A percentile compares a stretch with the other conserved stretches of the same genome.
Evolutionary conservation across 1,140 invertebrate genomes (phyloP).

Genomic region (Aphelenchoides avenae): DNA sequence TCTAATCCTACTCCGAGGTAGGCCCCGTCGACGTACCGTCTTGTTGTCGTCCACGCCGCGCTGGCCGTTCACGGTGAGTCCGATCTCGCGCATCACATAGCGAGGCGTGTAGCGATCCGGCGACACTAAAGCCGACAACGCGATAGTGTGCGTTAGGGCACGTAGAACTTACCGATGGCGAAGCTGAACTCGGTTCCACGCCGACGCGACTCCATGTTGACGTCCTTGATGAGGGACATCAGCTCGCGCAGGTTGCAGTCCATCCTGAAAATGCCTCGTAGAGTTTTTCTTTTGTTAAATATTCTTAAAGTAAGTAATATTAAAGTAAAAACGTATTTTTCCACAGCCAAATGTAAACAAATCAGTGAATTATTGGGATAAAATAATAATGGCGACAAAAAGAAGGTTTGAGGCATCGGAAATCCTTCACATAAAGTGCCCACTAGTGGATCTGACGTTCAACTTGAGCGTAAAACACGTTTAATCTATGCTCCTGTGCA

Average conservation of each 20-base stretch:
- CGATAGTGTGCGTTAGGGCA: not conserved
- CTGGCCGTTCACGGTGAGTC: constrained; percentile 83
- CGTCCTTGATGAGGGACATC: constrained; percentile 89
- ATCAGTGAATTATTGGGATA: too few relatives aligned
- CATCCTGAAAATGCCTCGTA: constrained; percentile 68
- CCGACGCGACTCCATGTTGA: constrained; percentile 86
- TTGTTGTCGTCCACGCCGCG: constrained; percentile 70
- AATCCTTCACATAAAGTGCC: too few relatives aligned
- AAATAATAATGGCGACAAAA: too few relatives aligned
- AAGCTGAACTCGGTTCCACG: constrained; percentile 98
- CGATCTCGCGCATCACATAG: constrained; percentile 87
- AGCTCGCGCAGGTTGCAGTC: constrained; percentile 94
- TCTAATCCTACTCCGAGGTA: too few relatives aligned
- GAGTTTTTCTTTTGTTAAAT: constrained; percentile 17
- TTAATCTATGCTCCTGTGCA: too few relatives aligned
- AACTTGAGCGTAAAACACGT: too few relatives aligned
- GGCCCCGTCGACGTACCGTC: constrained; percentile 60
- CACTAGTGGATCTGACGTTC: too few relatives aligned
- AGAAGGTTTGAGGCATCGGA: too few relatives aligned
- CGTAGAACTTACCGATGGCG: constrained; percentile 66
- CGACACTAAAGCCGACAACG: constrained; percentile 66
- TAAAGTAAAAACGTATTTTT: constrained; percentile 23
- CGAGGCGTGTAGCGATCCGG: constrained; percentile 76
- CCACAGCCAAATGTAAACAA: too few relatives aligned
- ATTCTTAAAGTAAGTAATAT: constrained; percentile 18